These are phyloP conservation scores for Hylomyscus alleni DNA, from an alignment of 2,797 vertebrate genomes.

Conservation along the genomic window DNA sequence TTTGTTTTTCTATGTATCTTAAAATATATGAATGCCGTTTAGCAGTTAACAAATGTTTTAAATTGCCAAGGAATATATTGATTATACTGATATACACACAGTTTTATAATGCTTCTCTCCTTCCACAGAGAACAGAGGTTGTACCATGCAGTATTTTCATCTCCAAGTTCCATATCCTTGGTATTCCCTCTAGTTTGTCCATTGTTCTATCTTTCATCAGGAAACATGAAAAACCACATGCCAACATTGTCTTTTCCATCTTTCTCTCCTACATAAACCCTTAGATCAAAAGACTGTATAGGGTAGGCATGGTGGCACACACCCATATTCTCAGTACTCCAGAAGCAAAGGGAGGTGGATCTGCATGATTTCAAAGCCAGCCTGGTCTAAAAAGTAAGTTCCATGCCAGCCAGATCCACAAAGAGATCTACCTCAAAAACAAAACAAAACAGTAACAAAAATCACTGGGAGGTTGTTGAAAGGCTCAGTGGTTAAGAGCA, in stretches of 20 bases:
- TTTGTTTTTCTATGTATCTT: background rate
- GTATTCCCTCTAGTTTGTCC: background rate
- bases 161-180: background rate
- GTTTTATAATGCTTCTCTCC: background rate
- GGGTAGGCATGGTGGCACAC: background rate
- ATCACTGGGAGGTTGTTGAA: background rate
- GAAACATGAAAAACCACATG: background rate
- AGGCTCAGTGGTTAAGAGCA: background rate
- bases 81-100: background rate
- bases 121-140: background rate
- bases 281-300: background rate
- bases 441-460: background rate
- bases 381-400: background rate
- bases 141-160: background rate
- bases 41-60: slow-evolving; percentile 37
- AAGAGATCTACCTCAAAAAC: background rate
- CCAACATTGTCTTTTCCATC: background rate
- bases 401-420: no score
- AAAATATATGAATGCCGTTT: slow-evolving; percentile 9
- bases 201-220: background rate
- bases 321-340: background rate
- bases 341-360: background rate
- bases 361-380: background rate
- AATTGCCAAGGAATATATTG: slow-evolving; percentile 10
- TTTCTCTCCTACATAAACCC: background rate